A percentile compares a stretch with the other conserved stretches of the same genome.
Evolutionary conservation across 2,113 vertebrate species (phyloP).

Genomic region (Picathartes gymnocephalus): DNA sequence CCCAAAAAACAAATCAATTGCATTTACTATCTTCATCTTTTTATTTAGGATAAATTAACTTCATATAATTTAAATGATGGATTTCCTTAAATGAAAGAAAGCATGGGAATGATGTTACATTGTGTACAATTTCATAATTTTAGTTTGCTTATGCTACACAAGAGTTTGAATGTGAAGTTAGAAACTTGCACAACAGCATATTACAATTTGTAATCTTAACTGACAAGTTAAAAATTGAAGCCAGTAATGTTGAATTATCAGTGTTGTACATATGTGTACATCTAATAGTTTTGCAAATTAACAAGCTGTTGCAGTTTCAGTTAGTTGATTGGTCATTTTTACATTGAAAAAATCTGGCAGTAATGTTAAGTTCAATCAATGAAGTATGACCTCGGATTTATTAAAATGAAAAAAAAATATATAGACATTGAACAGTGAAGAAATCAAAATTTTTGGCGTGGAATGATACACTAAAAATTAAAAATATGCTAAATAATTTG

Average conservation of each 20-base stretch:
- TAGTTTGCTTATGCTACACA: background rate
- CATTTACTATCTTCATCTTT: background rate
- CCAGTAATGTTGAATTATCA: background rate
- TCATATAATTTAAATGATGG: background rate
- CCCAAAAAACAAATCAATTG: background rate
- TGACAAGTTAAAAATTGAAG: background rate
- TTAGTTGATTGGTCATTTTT: background rate
- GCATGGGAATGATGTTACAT: background rate
- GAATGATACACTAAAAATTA: background rate
- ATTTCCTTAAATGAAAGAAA: background rate
- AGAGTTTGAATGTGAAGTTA: background rate
- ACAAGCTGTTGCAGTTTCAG: background rate
- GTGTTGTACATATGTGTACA: background rate
- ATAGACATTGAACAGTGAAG: background rate
- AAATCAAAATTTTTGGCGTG: background rate
- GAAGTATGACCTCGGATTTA: background rate
- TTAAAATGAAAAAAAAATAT: background rate
- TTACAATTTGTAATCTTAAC: background rate
- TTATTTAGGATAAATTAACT: background rate
- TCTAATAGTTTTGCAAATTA: background rate
- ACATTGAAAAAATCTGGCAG: background rate
- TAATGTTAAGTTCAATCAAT: background rate
- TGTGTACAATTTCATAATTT: background rate
- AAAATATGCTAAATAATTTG: background rate
- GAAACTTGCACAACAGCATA: background rate